Conservation (phyloP, 2,797 vertebrate species). For the Esox lucius region DNA sequence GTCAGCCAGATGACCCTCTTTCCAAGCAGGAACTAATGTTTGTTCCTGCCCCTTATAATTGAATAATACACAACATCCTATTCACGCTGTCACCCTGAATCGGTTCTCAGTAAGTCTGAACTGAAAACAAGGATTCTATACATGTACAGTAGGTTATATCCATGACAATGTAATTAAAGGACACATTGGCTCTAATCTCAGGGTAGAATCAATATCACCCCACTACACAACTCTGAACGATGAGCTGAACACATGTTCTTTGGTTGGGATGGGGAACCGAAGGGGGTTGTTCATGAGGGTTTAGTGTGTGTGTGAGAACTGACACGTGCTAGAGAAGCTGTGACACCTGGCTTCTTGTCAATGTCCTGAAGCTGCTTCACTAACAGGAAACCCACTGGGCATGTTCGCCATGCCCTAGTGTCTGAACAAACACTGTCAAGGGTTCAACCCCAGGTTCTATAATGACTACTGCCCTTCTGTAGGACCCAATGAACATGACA, state of each 20-base stretch:
- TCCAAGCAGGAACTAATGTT: not conserved
- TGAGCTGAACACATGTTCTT: conserved; percentile 6
- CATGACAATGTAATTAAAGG: not conserved
- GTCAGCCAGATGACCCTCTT: not conserved
- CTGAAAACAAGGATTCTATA: not conserved
- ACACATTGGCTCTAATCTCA: not conserved
- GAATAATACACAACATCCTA: not conserved
- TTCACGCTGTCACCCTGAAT: not conserved
- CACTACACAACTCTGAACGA: not conserved
- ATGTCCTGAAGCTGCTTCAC: not conserved
- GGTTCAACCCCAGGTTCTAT: not conserved
- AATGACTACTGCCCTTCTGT: not conserved
- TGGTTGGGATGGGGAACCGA: not conserved
- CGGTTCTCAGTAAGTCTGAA: not conserved
- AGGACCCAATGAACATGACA: conserved; percentile 3
- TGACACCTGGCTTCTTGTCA: conserved; percentile 11
- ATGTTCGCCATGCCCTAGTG: conserved; percentile 9
- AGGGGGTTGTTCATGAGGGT: conserved; percentile 23
- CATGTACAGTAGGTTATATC: not conserved
- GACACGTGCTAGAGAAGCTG: conserved; percentile 29
- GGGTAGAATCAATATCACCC: not conserved
- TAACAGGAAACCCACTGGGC: conserved; percentile 7
- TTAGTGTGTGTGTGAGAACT: conserved; percentile 29
- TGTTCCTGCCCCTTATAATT: no score
- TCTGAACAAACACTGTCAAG: conserved; percentile 13